These are phyloP conservation scores for Crenichthys baileyi DNA, from an alignment of 2,797 vertebrate genomes.

Conservation along the genomic window DNA sequence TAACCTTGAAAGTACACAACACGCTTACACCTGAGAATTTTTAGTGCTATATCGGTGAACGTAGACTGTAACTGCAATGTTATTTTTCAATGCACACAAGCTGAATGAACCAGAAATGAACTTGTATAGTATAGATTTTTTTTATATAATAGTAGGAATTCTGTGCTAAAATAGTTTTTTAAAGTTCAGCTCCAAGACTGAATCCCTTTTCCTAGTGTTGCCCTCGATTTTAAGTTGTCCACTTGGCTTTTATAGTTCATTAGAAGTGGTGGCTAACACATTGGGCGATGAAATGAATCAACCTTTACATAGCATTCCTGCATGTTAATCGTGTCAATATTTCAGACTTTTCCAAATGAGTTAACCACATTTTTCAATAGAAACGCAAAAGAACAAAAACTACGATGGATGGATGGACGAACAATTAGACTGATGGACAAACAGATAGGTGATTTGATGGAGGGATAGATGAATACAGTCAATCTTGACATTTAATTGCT, in stretches of 20 bases:
- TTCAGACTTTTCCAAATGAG: neutral
- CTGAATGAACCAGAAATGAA: neutral
- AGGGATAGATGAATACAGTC: neutral
- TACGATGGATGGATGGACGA: too few species aligned
- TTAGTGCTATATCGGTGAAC: too few species aligned
- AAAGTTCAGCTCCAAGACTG: neutral
- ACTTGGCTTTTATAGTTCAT: neutral
- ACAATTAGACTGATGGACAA: neutral
- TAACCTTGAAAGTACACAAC: constrained; percentile 6
- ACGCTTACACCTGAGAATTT: neutral
- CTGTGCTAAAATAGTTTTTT: neutral
- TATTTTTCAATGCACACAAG: neutral
- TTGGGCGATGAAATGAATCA: neutral
- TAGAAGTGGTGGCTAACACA: neutral
- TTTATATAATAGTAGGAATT: neutral
- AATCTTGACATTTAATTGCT: neutral
- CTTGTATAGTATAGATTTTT: neutral
- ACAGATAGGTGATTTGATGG: neutral
- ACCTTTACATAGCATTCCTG: neutral
- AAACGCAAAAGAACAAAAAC: neutral
- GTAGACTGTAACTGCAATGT: neutral
- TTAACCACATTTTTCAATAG: neutral
- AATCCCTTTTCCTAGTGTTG: too few species aligned
- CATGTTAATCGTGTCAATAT: neutral
- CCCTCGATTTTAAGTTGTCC: too few species aligned